These are phyloP conservation scores for Amphipyra berbera DNA, from an alignment of 2,888 invertebrate genomes.

Conservation along the genomic window DNA sequence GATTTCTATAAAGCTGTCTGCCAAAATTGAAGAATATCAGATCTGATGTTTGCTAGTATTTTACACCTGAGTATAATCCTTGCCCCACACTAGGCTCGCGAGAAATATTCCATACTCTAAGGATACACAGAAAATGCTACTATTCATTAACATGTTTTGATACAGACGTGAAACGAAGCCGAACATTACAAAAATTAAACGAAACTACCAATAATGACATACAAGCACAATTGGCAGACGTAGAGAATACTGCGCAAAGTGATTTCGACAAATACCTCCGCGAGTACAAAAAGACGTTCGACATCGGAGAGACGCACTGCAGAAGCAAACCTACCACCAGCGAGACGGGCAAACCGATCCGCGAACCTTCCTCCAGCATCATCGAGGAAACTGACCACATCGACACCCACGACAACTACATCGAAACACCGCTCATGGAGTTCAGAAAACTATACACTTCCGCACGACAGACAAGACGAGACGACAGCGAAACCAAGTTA, in stretches of 20 bases:
- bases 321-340: constrained; percentile 62
- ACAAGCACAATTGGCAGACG: constrained; percentile 35
- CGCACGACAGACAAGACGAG: constrained; percentile 13
- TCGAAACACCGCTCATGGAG: constrained; percentile 78
- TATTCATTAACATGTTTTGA: constrained; percentile 27
- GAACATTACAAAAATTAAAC: constrained; percentile 51
- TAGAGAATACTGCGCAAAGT: constrained; percentile 50
- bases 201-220: constrained; percentile 32
- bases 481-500: constrained; percentile 8
- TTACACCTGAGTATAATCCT: too few species aligned
- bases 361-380: constrained; percentile 49
- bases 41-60: too few species aligned
- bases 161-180: constrained; percentile 61
- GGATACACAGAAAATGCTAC: too few species aligned
- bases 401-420: constrained; percentile 61
- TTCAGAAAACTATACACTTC: constrained; percentile 80
- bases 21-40: too few species aligned
- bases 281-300: constrained; percentile 68
- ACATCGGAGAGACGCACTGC: constrained; percentile 63
- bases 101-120: too few species aligned
- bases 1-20: too few species aligned
- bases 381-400: constrained; percentile 26
- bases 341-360: constrained; percentile 65
- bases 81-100: too few species aligned
- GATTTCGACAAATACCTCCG: constrained; percentile 75